Conservation (phyloP, 2,888 invertebrate genomes). For the Tetranychus piercei region DNA sequence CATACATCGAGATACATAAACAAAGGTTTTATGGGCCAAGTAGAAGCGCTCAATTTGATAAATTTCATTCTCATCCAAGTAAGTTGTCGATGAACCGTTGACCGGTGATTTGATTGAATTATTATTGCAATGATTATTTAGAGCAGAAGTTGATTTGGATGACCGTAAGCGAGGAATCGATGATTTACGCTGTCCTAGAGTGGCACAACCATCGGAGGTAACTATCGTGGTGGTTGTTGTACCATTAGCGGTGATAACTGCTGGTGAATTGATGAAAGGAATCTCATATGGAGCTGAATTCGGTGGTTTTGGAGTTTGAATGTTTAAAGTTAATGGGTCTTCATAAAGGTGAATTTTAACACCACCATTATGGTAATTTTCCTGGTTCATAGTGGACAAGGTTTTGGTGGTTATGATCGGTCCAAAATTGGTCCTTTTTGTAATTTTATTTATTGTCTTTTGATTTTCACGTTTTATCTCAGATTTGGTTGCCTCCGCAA, state of each 20-base stretch:
- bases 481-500: too few species aligned
- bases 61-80: constrained; percentile 29
- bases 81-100: background rate
- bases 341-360: background rate
- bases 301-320: background rate
- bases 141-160: background rate
- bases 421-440: too few species aligned
- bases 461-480: too few species aligned
- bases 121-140: background rate
- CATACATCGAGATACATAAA: constrained; percentile 54
- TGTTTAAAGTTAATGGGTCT: background rate
- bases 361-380: background rate
- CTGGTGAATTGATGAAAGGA: background rate
- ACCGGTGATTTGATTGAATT: background rate
- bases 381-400: background rate
- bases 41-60: constrained; percentile 53
- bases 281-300: background rate
- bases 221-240: background rate
- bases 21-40: constrained; percentile 54
- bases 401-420: background rate
- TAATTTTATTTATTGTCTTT: too few species aligned
- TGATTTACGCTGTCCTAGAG: background rate
- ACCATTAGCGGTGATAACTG: background rate
- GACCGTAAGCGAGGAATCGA: constrained; percentile 2
- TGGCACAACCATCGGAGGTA: background rate